These are phyloP conservation scores for Coronaproctus castanopsis DNA, from an alignment of 2,888 invertebrate species.

Conservation along the genomic window DNA sequence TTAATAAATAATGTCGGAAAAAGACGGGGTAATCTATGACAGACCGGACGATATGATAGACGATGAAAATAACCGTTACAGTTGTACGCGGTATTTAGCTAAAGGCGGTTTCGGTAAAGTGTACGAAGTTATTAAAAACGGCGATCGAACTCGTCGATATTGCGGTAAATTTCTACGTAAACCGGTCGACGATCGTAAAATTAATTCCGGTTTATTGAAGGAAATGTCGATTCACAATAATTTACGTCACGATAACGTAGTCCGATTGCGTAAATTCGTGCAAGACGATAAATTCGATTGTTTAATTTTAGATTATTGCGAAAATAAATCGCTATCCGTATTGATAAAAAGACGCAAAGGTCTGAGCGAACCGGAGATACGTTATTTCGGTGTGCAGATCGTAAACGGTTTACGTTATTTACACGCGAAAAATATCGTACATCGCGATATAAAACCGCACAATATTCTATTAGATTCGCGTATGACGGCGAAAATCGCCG, in stretches of 20 bases:
- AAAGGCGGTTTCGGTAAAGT: not conserved
- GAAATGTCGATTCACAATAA: slow-evolving; percentile 8
- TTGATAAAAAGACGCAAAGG: slow-evolving; percentile 8
- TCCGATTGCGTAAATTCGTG: slow-evolving; percentile 8
- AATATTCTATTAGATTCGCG: slow-evolving; percentile 8
- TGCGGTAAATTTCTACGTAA: not conserved
- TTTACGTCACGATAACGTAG: slow-evolving; percentile 8
- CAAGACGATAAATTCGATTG: slow-evolving; percentile 6
- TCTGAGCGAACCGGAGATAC: slow-evolving; percentile 8
- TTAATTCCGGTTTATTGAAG: not conserved
- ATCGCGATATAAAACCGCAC: slow-evolving; percentile 10
- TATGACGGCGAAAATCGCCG: slow-evolving; percentile 7
- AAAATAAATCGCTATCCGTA: slow-evolving; percentile 10
- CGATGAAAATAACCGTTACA: not conserved
- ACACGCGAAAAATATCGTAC: slow-evolving; percentile 8
- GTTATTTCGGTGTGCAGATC: slow-evolving; percentile 8
- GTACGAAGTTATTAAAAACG: not conserved
- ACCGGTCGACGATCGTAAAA: not conserved
- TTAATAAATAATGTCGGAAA: too few relatives aligned
- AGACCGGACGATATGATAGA: not conserved
- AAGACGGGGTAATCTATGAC: not conserved
- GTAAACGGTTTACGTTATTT: slow-evolving; percentile 7
- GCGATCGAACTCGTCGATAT: not conserved
- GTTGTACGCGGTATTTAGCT: not conserved
- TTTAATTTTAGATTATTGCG: slow-evolving; percentile 9